Percentiles rank a stretch among this genome's conserved stretches.
These are phyloP conservation scores for Heliopora coerulea DNA, from an alignment of 92 coral and sea anemone species.

Conservation along the genomic window DNA sequence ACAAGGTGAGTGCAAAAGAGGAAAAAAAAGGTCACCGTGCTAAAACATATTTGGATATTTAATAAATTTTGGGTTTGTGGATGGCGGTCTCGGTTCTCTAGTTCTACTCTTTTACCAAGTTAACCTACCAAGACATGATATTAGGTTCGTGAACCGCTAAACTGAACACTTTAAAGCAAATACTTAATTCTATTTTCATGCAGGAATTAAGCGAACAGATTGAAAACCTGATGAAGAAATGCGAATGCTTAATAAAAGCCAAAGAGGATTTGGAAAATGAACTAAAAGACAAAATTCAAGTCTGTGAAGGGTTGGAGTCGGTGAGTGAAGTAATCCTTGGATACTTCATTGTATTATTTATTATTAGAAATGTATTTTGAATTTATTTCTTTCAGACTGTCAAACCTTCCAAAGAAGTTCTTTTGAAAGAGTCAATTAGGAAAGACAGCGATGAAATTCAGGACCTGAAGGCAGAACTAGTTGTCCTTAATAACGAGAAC, in stretches of 20 bases:
- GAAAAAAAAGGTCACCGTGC: too few species aligned
- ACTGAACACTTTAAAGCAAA: background rate
- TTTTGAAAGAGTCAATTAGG: slow-evolving; percentile 23
- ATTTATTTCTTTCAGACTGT: background rate
- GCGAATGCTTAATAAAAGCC: slow-evolving; percentile 40
- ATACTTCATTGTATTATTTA: too few species aligned
- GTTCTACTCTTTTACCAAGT: too few species aligned
- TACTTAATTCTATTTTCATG: background rate
- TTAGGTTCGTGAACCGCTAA: too few species aligned
- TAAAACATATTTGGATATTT: too few species aligned
- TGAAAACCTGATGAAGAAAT: slow-evolving; percentile 68
- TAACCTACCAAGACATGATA: too few species aligned
- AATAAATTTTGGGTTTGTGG: too few species aligned
- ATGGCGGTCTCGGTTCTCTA: too few species aligned
- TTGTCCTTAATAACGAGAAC: slow-evolving; percentile 58
- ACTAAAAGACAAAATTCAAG: slow-evolving; percentile 67
- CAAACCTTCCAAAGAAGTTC: slow-evolving; percentile 1
- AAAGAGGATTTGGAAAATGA: slow-evolving; percentile 81
- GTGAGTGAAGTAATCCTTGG: slow-evolving; percentile 53
- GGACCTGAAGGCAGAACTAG: slow-evolving; percentile 65
- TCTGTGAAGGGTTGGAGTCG: slow-evolving; percentile 72
- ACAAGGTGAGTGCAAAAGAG: background rate
- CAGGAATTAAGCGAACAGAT: slow-evolving; percentile 65
- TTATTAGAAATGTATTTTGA: too few species aligned
- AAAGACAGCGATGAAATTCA: slow-evolving; percentile 44